Base-by-base conservation (phyloP, 2,888 invertebrate species). In the Mesorhabditis spiculigera region DNA sequence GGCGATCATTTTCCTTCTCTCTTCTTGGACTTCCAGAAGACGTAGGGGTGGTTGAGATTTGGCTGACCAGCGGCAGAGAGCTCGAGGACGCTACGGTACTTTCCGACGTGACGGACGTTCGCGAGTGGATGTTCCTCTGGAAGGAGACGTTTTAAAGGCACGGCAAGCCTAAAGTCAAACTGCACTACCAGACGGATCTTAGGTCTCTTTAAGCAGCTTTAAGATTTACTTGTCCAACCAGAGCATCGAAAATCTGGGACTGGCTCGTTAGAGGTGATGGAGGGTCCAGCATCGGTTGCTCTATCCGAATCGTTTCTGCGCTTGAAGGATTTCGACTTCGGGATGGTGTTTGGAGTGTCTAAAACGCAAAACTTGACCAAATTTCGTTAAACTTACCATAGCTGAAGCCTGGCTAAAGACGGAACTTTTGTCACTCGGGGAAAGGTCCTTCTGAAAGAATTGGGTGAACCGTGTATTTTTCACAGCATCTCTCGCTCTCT, bases 41-140 rank as follows among this genome's bases (percentile, higher is more conserved):
- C 43, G 74, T 65, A 43, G 76, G 68, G 44, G 76, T 71, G n/a
- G 73, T 72, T 4, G 79, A 79, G 10, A 77, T 71, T 45, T 75
- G 73, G 5, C 77, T 78, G 45, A 79, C 71, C 69, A 73, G 67
- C n/a, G 74, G 79, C 58, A 78, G 69, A 6, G 79, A 79, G 45
- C 78, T 78, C 4, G 78, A 76, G 4, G 79, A 77, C 4, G 77
- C 73, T 3, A 73, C 68, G 5, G 74, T 75, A n/a, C 70, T 71
- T 62, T 75, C 75, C 8, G 10, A 13, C n/a, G 10, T n/a, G 10
- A 50, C n/a, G 10, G 58, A 50, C 10, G 58, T 50, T 10, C 10
- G 8, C 1, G 58, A 50, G 58, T 50, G 58, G n/a, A 13, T 50
- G n/a, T 50, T 50, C n/a, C 58, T 50, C 8, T 50, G 58, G 3